Evolutionary conservation across 2,888 invertebrate species (phyloP).

Genomic region (Synergus japonicus): DNA sequence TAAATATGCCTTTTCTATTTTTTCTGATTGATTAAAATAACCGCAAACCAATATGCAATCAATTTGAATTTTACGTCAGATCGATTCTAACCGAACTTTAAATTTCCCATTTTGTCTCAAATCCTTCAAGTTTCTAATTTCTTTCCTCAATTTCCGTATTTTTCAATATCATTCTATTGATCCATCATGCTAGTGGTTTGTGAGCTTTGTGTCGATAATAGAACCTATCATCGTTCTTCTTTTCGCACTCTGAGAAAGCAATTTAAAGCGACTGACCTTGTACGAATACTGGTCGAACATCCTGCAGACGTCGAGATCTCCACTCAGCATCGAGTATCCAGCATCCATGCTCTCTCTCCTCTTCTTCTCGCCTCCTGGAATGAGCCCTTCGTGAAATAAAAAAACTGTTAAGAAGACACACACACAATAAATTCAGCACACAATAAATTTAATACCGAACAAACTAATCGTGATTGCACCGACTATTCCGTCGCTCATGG

Average conservation of each 20-base stretch:
- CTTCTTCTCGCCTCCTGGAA: constrained; percentile 72
- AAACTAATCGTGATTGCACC: constrained; percentile 74
- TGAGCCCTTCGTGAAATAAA: constrained; percentile 58
- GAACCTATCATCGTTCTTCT: background rate
- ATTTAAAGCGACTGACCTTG: constrained; percentile 78
- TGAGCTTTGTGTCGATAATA: background rate
- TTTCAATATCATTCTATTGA: background rate
- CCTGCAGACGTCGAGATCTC: constrained; percentile 81
- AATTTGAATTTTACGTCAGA: too few relatives aligned
- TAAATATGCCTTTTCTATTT: too few relatives aligned
- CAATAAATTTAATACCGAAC: constrained; percentile 67
- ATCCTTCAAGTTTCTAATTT: background rate
- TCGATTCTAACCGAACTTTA: too few relatives aligned
- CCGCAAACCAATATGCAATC: too few relatives aligned
- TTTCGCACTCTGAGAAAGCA: constrained; percentile 5
- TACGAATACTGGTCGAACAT: constrained; percentile 84
- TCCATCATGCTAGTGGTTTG: background rate
- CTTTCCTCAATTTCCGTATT: background rate
- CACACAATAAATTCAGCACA: constrained; percentile 46
- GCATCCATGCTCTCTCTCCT: constrained; percentile 81
- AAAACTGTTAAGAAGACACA: constrained; percentile 46
- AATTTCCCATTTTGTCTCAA: too few relatives aligned
- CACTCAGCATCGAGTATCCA: constrained; percentile 82
- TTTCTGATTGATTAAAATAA: too few relatives aligned
- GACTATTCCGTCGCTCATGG: constrained; percentile 74